phyloP scores from a whole-genome alignment of 2,888 invertebrate genomes.

The Drosophila subquinaria region DNA sequence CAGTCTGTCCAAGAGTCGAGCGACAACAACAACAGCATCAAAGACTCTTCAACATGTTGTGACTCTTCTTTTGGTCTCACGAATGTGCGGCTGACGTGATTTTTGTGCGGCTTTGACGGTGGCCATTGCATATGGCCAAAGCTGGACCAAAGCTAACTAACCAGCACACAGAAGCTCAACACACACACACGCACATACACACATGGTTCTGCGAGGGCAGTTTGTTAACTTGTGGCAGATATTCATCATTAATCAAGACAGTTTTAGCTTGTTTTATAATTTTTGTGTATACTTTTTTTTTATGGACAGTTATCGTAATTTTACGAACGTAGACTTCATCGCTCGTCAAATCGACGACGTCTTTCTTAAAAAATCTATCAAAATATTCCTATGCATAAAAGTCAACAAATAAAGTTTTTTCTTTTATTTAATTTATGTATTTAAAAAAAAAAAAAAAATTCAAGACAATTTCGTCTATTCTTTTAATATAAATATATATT shows the following conservation, averaged over 20 bases:
- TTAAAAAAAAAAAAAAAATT: too few relatives aligned
- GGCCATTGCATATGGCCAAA: conserved; percentile 69
- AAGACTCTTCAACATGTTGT: conserved; percentile 42
- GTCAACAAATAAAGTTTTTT: too few relatives aligned
- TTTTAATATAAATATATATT: too few relatives aligned
- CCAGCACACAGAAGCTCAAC: conserved; percentile 25
- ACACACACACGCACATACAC: neutral
- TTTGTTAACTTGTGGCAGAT: neutral
- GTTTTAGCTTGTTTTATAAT: too few relatives aligned
- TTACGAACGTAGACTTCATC: too few relatives aligned
- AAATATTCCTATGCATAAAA: too few relatives aligned
- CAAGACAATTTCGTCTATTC: too few relatives aligned
- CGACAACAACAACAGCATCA: conserved; percentile 32
- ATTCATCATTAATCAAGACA: neutral
- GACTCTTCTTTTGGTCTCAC: conserved; percentile 57
- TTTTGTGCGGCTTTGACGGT: conserved; percentile 72
- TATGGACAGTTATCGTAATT: too few relatives aligned
- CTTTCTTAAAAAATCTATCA: too few relatives aligned
- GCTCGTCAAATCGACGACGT: too few relatives aligned
- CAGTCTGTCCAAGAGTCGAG: conserved; percentile 34
- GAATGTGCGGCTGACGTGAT: conserved; percentile 71
- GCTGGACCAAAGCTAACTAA: conserved; percentile 32
- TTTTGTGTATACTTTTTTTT: too few relatives aligned
- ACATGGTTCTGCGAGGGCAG: conserved; percentile 8
- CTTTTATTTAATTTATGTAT: too few relatives aligned